Evolutionary conservation across 2,888 invertebrate genomes (phyloP).

Genomic region (Crossocerus cetratus): DNA sequence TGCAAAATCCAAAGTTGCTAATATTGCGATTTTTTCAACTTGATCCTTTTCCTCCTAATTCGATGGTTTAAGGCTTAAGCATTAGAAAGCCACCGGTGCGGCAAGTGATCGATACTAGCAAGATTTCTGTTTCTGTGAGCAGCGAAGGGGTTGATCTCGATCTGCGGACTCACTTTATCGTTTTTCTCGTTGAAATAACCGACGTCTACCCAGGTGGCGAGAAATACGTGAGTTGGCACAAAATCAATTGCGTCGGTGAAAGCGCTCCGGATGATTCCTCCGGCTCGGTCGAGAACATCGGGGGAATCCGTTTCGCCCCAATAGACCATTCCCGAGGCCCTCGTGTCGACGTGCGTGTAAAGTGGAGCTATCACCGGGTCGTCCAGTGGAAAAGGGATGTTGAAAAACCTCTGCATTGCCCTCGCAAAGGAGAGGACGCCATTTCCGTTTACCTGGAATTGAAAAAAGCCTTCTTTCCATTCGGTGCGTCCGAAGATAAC

Average conservation of each 20-base stretch:
- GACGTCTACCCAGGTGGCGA: slow-evolving; percentile 94
- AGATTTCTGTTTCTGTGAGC: too few relatives aligned
- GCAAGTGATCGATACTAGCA: too few relatives aligned
- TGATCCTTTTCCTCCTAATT: too few relatives aligned
- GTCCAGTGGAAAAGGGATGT: slow-evolving; percentile 92
- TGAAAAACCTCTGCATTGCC: slow-evolving; percentile 91
- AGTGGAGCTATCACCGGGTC: slow-evolving; percentile 94
- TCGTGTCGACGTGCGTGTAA: slow-evolving; percentile 93
- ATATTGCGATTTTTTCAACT: too few relatives aligned
- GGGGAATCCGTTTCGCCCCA: slow-evolving; percentile 84
- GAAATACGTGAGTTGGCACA: slow-evolving; percentile 86
- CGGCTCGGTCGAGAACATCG: slow-evolving; percentile 82
- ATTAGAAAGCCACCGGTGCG: too few relatives aligned
- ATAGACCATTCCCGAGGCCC: slow-evolving; percentile 84
- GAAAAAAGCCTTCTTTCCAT: background rate
- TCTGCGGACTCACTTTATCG: slow-evolving; percentile 79
- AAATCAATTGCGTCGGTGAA: slow-evolving; percentile 87
- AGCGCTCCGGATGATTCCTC: slow-evolving; percentile 84
- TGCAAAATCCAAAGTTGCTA: too few relatives aligned
- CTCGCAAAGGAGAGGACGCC: slow-evolving; percentile 93
- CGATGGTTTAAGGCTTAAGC: too few relatives aligned
- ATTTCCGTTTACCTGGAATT: slow-evolving; percentile 90
- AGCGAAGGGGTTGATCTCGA: too few relatives aligned
- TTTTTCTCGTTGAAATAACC: slow-evolving; percentile 84
- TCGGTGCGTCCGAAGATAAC: background rate